Base-by-base conservation (phyloP, 2,797 vertebrate species). In the Novumbra hubbsi region DNA sequence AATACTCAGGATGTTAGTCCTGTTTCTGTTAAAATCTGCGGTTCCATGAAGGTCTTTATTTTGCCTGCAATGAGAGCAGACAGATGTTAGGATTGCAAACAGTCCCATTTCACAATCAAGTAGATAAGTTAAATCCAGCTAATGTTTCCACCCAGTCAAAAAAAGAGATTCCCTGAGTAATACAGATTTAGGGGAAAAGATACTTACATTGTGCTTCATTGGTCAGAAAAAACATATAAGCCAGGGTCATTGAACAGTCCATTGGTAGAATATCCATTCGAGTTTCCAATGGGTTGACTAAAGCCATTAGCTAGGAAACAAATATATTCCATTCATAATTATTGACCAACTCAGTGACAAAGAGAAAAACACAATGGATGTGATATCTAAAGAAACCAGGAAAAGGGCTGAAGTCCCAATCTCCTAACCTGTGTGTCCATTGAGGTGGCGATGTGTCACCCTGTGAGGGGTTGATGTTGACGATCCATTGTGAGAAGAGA, bases 1-100 rank as follows among this genome's bases (percentile, higher is more conserved):
- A 89, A 88, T 87, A 90, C 89, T 82, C 85, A 82, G 86, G 83
- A 90, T 84, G 83, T 89, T 86, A 91, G 91, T 94, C 90, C 82
- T 92, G 55, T 90, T 88, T n/a, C n/a, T n/a, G n/a, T n/a, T n/a
- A n/a, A 73, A 64, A 87, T 89, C 83, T 86, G 82, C 78, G 66
- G 76, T 73, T 86, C 88, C 83, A 87, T 90, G 88, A 91, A 88
- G 88, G 91, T 85, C 88, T 62, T 73, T 78, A 55, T 84, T 77
- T 68, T 84, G 73, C 80, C 87, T 94, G 88, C 9, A 90, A 72
- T 28, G 30, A 57, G 50, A 71, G n/a, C 11, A 71, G 30, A 71
- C 19, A 38, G n/a, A 21, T 70, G 48, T 52, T 49, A 52, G 11
- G 62, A 28, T 24, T 60, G 55, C 55, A 60, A 15, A 28, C 19